Conservation (phyloP, 1,140 invertebrate species). For the Bombus cullumanus region DNA sequence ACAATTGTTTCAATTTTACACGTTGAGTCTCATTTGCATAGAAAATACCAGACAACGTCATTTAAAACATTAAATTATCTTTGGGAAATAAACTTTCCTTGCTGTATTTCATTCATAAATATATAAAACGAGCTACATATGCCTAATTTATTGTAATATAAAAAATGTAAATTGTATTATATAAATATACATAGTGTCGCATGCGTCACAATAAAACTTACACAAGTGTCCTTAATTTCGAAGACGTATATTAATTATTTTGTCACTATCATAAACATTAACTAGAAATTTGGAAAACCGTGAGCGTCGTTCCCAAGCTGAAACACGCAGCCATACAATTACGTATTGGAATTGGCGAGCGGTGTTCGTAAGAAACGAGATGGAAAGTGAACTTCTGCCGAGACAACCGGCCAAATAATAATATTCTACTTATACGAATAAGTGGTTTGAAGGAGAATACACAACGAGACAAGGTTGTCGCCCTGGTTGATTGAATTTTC, state of each 20-base stretch:
- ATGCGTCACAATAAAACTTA: neutral
- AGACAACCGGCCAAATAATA: neutral
- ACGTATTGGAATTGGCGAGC: neutral
- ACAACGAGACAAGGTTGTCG: neutral
- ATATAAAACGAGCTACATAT: neutral
- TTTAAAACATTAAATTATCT: neutral
- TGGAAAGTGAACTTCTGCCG: neutral
- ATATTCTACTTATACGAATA: neutral
- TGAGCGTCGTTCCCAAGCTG: neutral
- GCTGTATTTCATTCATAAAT: too few relatives aligned
- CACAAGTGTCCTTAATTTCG: neutral
- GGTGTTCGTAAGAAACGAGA: neutral
- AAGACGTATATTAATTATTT: neutral
- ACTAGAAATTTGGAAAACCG: neutral
- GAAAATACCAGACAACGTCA: neutral
- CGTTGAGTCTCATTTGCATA: neutral
- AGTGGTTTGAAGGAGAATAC: neutral
- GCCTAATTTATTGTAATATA: neutral
- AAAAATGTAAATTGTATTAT: neutral
- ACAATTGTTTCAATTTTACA: neutral
- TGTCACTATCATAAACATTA: neutral
- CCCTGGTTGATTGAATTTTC: constrained; percentile 8
- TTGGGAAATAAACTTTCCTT: too few relatives aligned
- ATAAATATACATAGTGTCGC: neutral
- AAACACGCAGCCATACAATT: neutral